These are phyloP conservation scores for Psittacula echo DNA, from an alignment of 2,797 vertebrate species.

Conservation along the genomic window DNA sequence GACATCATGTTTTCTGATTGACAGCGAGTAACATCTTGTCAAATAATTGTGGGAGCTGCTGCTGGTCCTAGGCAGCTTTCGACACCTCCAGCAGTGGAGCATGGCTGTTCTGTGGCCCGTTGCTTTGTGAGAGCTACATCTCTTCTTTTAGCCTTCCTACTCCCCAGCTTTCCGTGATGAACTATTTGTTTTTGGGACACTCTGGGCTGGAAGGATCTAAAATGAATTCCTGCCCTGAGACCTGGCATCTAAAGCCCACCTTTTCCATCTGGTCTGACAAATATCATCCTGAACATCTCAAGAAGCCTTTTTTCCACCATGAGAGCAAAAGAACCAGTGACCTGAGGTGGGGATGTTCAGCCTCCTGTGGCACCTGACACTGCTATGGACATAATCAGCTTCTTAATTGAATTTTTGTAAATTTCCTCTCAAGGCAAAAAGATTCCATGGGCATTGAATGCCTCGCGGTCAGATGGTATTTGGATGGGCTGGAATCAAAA, in stretches of 20 bases:
- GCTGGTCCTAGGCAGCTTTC: not conserved
- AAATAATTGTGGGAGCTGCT: not conserved
- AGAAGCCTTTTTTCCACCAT: not conserved
- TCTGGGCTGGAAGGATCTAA: not conserved
- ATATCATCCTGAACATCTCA: not conserved
- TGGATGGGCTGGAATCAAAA: not conserved
- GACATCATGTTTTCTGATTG: not conserved
- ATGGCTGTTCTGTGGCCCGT: rapidly evolving
- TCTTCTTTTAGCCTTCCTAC: not conserved
- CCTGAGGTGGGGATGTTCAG: not conserved
- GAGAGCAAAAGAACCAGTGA: not conserved
- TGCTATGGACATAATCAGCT: not conserved
- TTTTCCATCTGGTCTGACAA: not conserved
- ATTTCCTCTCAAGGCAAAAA: not conserved
- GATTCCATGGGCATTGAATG: not conserved
- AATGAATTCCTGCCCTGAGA: not conserved
- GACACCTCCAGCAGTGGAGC: not conserved
- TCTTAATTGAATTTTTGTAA: not conserved
- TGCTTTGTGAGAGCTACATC: not conserved
- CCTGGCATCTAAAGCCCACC: not conserved
- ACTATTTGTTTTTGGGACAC: not conserved
- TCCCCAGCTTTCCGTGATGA: not conserved
- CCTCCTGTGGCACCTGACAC: not conserved
- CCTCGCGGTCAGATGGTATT: not conserved
- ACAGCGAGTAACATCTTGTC: not conserved